Base-by-base conservation (phyloP, 2,888 invertebrate species). In the Hydrotaea cyrtoneurina region DNA sequence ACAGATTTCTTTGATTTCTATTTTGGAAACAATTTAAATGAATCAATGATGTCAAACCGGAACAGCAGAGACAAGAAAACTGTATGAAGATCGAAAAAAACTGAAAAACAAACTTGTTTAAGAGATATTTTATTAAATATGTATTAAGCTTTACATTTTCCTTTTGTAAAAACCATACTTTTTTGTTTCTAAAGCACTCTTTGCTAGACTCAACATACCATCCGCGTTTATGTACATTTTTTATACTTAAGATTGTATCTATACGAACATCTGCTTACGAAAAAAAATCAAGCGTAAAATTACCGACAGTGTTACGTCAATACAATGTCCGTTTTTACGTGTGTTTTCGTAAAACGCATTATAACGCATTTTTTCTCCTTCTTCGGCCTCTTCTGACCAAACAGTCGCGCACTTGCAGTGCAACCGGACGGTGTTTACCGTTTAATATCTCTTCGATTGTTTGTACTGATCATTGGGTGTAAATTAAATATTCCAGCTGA, bases 311-410 rank as follows among this genome's bases (percentile, higher is more conserved):
- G 50, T 50, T n/a, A 26, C 39, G 26, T 39, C 53, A 53, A 15
- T 50, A 50, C 39, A 50, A n/a, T 53, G 17, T 10, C 31, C 17
- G 71, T 71, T 53, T 53, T 43, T 21, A 43, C 43, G 19, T 43
- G 31, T 1, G 17, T 26, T 69, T 69, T 23, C 50, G 23, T 11
- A 31, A 26, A 59, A 74, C 69, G 73, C 50, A 77, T 80, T 80
- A 62, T 53, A 62, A 76, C 21, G 69, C 66, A 17, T 39, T 66
- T 66, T 19, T 15, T 57, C n/a, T 15, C 50, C 13, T 57, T 57
- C 21, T 53, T 17, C 19, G 19, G n/a, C 59, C 3, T 31, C 17
- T 62, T 62, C n/a, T 57, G 0, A 62, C 31, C 31, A 0, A 36
- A 17, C 3, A 31, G 36, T 10, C 31, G 59, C 57, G 2, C 31